Conservation (phyloP, 2,888 invertebrate genomes). For the Carcina quercana region DNA sequence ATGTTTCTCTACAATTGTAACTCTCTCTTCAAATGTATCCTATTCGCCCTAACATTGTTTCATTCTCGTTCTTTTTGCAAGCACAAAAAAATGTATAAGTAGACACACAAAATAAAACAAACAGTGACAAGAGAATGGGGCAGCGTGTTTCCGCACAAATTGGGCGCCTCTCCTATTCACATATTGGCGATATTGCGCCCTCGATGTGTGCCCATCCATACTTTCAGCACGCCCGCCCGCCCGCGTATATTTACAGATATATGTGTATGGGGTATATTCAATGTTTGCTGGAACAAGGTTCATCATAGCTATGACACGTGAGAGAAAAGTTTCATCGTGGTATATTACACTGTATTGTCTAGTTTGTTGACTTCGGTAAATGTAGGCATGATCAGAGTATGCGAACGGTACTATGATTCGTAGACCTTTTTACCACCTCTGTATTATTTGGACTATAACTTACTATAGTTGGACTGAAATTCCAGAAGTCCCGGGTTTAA, state of each 20-base stretch:
- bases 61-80: no score
- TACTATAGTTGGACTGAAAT: no score
- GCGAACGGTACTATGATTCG: no score
- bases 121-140: conserved; percentile 17
- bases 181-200: conserved; percentile 40
- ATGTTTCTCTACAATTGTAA: no score
- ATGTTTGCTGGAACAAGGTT: conserved; percentile 28
- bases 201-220: conserved; percentile 25
- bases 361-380: not conserved
- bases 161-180: conserved; percentile 47
- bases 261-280: conserved; percentile 17
- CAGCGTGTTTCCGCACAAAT: conserved; percentile 41
- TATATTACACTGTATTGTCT: not conserved
- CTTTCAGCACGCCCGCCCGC: conserved; percentile 22
- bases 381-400: no score
- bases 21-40: no score
- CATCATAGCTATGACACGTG: conserved; percentile 19
- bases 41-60: no score
- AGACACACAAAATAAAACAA: conserved; percentile 16
- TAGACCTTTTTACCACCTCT: no score
- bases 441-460: no score
- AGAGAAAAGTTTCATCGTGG: conserved; percentile 23
- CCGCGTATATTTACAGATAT: conserved; percentile 13
- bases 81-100: conserved; percentile 7
- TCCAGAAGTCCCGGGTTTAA: no score